phyloP scores from a whole-genome alignment of 2,113 vertebrate genomes.

The Pangasianodon gigas region DNA sequence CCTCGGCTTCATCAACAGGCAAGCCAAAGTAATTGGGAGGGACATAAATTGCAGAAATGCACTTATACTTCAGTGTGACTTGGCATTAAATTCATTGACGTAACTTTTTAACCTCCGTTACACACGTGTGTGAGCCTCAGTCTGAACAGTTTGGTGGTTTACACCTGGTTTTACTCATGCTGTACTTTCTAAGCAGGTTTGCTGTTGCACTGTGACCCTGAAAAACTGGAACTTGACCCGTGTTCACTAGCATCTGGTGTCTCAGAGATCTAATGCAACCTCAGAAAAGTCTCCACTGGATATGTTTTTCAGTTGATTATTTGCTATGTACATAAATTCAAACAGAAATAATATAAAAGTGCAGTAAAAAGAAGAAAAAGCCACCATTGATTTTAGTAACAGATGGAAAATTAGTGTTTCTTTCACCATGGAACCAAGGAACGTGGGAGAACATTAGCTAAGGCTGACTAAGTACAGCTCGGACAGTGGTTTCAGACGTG shows the following conservation, averaged over 20 bases:
- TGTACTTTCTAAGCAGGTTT: neutral
- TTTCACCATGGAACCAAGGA: neutral
- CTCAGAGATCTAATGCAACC: neutral
- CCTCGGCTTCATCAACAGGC: neutral
- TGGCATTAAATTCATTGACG: slow-evolving; percentile 6
- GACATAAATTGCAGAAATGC: slow-evolving; percentile 4
- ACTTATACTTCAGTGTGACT: neutral
- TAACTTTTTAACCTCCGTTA: neutral
- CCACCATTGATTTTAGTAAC: too few relatives aligned
- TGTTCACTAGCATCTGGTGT: slow-evolving; percentile 2
- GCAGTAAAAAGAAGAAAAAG: too few relatives aligned
- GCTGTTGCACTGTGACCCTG: slow-evolving; percentile 1
- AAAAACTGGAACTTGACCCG: slow-evolving; percentile 11
- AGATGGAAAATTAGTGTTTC: neutral
- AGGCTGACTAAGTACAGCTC: too few relatives aligned
- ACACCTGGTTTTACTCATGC: slow-evolving; percentile 21
- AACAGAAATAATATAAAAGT: neutral
- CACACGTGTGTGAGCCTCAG: neutral
- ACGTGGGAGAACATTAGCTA: neutral
- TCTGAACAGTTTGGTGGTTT: neutral
- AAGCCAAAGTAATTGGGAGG: neutral
- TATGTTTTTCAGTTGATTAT: neutral
- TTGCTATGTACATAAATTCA: neutral
- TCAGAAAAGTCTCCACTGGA: neutral
- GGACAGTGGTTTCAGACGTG: too few relatives aligned